Evolutionary conservation across 2,113 vertebrate species (phyloP).

Genomic region (Quiscalus mexicanus): DNA sequence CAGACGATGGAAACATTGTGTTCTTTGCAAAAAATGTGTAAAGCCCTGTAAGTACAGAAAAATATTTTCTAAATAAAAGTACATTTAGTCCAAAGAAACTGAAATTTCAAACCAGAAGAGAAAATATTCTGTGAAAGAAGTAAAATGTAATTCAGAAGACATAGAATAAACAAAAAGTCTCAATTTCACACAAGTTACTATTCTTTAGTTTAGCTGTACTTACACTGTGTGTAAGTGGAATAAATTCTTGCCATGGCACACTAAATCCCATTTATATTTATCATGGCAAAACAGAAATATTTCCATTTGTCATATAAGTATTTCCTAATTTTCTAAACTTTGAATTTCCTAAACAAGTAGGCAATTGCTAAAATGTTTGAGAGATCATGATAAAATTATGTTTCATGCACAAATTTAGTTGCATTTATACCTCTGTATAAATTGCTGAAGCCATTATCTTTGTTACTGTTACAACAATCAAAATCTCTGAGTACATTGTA

Average conservation of each 20-base stretch:
- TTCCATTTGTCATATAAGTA: neutral
- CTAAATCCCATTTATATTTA: neutral
- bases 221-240: neutral
- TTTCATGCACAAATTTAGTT: neutral
- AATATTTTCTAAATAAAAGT: neutral
- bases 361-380: neutral
- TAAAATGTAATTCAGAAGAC: neutral
- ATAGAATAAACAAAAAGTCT: neutral
- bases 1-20: constrained; percentile 90
- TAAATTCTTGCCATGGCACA: neutral
- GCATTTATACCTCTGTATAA: neutral
- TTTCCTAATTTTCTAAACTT: neutral
- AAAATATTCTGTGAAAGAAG: neutral
- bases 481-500: neutral
- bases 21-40: constrained; percentile 87
- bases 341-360: neutral
- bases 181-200: neutral
- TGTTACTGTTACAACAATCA: neutral
- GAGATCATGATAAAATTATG: neutral
- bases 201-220: neutral
- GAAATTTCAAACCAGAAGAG: neutral
- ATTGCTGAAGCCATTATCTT: neutral
- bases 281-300: neutral
- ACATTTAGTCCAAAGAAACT: neutral
- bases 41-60: constrained; percentile 89